Conservation (phyloP, 2,888 invertebrate genomes). For the Chymomyza caudatula region DNA sequence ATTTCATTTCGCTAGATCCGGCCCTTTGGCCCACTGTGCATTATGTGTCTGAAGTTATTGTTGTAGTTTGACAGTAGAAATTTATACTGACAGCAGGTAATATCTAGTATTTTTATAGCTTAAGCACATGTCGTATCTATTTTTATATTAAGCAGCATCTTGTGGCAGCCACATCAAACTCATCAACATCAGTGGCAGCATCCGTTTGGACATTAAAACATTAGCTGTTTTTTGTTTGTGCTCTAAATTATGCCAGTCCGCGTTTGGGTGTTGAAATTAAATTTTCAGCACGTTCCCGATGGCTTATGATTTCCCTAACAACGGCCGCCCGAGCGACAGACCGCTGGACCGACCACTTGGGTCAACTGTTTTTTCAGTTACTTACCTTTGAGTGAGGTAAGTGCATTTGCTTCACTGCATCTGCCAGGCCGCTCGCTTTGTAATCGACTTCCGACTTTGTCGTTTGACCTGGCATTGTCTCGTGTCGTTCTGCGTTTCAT, state of each 20-base stretch:
- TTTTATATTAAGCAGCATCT: neutral
- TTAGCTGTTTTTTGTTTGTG: neutral
- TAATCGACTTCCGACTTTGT: conserved; percentile 22
- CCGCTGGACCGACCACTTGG: neutral
- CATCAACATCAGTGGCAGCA: neutral
- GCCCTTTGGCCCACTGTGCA: too few relatives aligned
- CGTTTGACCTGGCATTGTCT: conserved; percentile 59
- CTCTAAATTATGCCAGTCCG: conserved; percentile 11
- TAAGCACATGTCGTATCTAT: neutral
- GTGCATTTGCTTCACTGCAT: neutral
- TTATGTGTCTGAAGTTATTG: neutral
- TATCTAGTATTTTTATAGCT: neutral
- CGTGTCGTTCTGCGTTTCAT: conserved; percentile 13
- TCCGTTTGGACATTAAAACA: neutral
- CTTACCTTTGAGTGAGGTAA: neutral
- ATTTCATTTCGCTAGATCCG: neutral
- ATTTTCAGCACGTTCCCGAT: conserved; percentile 41
- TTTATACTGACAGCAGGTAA: neutral
- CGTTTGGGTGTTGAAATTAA: conserved; percentile 25
- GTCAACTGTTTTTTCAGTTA: neutral
- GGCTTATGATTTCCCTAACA: too few relatives aligned
- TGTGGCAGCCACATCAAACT: neutral
- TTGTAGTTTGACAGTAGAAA: neutral
- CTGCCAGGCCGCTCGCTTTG: neutral
- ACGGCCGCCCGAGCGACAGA: too few relatives aligned